Percentiles rank a stretch among this genome's conserved stretches.
Evolutionary conservation across 2,888 invertebrate genomes (phyloP).

Genomic region (Hemaris fuciformis): DNA sequence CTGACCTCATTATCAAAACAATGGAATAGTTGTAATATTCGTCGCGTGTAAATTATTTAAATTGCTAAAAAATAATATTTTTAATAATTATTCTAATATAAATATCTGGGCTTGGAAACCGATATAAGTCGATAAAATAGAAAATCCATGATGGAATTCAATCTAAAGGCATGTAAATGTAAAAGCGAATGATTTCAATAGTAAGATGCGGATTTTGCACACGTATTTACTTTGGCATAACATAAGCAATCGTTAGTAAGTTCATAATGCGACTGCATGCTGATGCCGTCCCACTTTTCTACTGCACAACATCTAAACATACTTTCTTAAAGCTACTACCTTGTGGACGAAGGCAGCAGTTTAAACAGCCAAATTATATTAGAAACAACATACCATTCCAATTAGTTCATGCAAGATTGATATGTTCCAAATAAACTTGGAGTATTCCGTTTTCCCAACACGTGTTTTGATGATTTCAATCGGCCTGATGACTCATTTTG

Average conservation of each 20-base stretch:
- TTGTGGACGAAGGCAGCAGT: neutral
- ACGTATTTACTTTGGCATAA: slow-evolving; percentile 7
- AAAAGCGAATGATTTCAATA: neutral
- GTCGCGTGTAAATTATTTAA: too few relatives aligned
- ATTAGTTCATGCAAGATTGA: slow-evolving; percentile 4
- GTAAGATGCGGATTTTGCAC: neutral
- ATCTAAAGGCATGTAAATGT: neutral
- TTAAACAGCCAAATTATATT: neutral
- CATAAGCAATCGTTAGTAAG: slow-evolving; percentile 10
- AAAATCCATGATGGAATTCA: too few relatives aligned
- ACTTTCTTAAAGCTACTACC: neutral
- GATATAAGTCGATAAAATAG: too few relatives aligned
- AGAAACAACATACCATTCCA: slow-evolving; percentile 1
- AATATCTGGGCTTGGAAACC: too few relatives aligned
- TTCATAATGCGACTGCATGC: slow-evolving; percentile 5
- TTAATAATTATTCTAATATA: too few relatives aligned
- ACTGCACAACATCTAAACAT: neutral
- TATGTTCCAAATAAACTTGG: slow-evolving; percentile 5
- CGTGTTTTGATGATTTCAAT: slow-evolving; percentile 4
- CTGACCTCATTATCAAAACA: too few relatives aligned
- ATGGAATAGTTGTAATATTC: too few relatives aligned
- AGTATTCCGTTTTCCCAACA: neutral
- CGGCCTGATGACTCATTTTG: neutral
- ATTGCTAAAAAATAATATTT: too few relatives aligned
- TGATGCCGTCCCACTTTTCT: neutral